Evolutionary conservation across 2,888 invertebrate genomes (phyloP), one percentile per base, ranked within the genome.

Genomic region (Entomobrya proxima): DNA sequence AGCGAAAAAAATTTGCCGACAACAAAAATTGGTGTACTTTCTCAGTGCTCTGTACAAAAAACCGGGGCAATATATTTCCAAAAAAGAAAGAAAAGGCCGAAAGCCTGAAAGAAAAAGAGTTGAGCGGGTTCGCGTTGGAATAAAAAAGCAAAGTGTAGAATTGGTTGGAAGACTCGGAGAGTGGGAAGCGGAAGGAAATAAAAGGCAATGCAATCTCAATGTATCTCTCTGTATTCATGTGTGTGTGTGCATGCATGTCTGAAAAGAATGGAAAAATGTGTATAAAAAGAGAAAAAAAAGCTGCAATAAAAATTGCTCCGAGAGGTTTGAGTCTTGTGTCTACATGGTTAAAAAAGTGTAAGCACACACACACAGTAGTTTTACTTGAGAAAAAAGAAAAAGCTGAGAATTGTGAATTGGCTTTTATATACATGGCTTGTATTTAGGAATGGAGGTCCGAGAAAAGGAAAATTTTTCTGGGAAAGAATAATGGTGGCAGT

Each of bases 131-230:
- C 18, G 47, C 27, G 27, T 72, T 47, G 44, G 30, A 30, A 47
- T 40, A 15, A 7, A 11, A 40, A 40, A 15, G 44, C 7, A 40
- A 40, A 40, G 44, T 7, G 15, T 7, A 40, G 15, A 40, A 15
- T 40, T 7, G 44, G 44, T 7, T 40, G 15, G 7, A 40, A 11
- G 44, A 15, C 7, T 15, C 7, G 44, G 44, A 47, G 72, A 72
- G 72, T 44, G 44, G 72, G 47, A 30, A 72, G 32, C 72, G 72
- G 72, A 72, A 72, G 72, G 72, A 72, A 72, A 72, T 72, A 72
- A 47, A 47, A 72, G 18, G 72, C 72, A 72, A 72, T 72, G 72
- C 72, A 72, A 72, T 72, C 72, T 72, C 72, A 44, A 27, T 47
- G 44, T 72, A 44, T 72, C 72, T 44, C 18, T 64, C 15, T 55